These are phyloP conservation scores for Watsonalla cultraria DNA, from an alignment of 2,888 invertebrate species.

Conservation along the genomic window DNA sequence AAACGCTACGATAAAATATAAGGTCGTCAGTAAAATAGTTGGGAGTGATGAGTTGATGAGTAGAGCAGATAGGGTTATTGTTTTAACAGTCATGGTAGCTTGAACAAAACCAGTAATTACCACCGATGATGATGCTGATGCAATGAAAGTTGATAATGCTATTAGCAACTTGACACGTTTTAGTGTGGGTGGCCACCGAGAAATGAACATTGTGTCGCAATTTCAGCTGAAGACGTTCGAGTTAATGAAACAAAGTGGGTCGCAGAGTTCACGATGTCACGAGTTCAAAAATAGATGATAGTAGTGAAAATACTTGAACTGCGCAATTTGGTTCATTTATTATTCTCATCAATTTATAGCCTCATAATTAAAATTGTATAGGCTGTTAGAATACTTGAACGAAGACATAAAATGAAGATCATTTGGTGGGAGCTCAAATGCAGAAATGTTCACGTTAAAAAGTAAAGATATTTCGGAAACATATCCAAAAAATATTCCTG, in stretches of 20 bases:
- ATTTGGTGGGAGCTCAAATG: too few species aligned
- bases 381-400: too few species aligned
- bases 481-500: background rate
- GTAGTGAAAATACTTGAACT: conserved; percentile 1
- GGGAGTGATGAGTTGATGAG: conserved; percentile 54
- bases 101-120: conserved; percentile 59
- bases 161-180: conserved; percentile 72
- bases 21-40: conserved; percentile 39
- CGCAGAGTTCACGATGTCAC: conserved; percentile 14
- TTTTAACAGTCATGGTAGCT: conserved; percentile 50
- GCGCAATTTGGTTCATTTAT: too few species aligned
- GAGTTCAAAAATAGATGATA: conserved; percentile 4
- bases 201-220: conserved; percentile 56
- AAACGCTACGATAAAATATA: conserved; percentile 13
- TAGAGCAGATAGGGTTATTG: conserved; percentile 61
- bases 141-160: conserved; percentile 73
- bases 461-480: background rate
- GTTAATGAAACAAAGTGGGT: conserved; percentile 49
- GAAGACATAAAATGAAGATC: too few species aligned
- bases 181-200: conserved; percentile 61
- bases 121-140: conserved; percentile 56
- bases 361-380: too few species aligned
- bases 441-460: too few species aligned
- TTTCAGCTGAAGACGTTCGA: conserved; percentile 47
- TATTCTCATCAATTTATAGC: background rate